Conservation (phyloP, 2,888 invertebrate species). For the Sphaerophoria rueppellii region DNA sequence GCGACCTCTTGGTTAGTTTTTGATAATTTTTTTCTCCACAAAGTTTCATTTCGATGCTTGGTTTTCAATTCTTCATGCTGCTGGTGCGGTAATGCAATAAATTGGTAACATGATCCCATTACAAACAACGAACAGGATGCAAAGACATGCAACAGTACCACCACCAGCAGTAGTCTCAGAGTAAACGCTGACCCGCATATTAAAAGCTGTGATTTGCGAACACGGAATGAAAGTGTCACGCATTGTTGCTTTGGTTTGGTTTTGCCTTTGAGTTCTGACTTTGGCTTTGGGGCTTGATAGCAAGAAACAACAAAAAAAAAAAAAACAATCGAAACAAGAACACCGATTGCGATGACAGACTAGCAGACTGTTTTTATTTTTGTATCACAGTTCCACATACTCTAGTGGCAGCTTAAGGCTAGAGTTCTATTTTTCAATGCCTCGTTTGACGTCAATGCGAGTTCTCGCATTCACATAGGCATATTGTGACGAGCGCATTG, state of each 20-base stretch:
- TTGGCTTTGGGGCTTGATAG: neutral
- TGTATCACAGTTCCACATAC: slow-evolving; percentile 27
- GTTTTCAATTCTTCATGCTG: slow-evolving; percentile 14
- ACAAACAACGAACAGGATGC: slow-evolving; percentile 41
- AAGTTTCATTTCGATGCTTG: neutral
- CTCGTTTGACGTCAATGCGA: slow-evolving; percentile 68
- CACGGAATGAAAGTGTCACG: slow-evolving; percentile 21
- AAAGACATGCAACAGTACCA: slow-evolving; percentile 1
- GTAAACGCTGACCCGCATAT: slow-evolving; percentile 34
- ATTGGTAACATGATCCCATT: slow-evolving; percentile 65
- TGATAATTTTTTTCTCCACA: neutral
- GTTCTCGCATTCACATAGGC: slow-evolving; percentile 48
- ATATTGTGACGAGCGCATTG: slow-evolving; percentile 21
- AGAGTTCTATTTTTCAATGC: slow-evolving; percentile 69
- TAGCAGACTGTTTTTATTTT: slow-evolving; percentile 6
- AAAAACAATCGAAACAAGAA: slow-evolving; percentile 14
- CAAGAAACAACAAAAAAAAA: neutral
- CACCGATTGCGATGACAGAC: slow-evolving; percentile 17
- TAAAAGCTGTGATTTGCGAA: slow-evolving; percentile 1
- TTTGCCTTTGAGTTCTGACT: neutral
- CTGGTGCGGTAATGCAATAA: slow-evolving; percentile 23
- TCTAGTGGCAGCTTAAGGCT: slow-evolving; percentile 29
- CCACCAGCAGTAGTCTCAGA: neutral
- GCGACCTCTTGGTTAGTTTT: neutral
- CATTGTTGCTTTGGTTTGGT: neutral